Percentiles rank a stretch among this genome's conserved stretches.
These are phyloP conservation scores for Tetramorium bicarinatum DNA, from an alignment of 2,888 invertebrate species.

Conservation along the genomic window DNA sequence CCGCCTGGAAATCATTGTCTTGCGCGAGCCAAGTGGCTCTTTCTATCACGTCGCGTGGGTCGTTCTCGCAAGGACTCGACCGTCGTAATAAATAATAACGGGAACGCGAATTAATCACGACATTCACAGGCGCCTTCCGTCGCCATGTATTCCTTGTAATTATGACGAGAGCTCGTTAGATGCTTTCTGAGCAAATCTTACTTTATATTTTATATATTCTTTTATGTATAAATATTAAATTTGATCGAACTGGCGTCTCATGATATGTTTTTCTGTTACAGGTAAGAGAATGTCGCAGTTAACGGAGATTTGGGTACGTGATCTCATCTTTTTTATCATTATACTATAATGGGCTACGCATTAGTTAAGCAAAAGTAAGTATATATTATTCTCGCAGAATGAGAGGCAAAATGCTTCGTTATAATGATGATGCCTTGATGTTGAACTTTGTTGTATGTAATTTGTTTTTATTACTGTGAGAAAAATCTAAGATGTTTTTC, in stretches of 20 bases:
- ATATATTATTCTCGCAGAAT: background rate
- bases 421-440: background rate
- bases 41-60: slow-evolving; percentile 65
- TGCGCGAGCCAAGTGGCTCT: slow-evolving; percentile 41
- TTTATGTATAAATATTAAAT: background rate
- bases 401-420: background rate
- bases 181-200: slow-evolving; percentile 8
- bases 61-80: slow-evolving; percentile 53
- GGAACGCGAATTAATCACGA: slow-evolving; percentile 64
- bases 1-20: slow-evolving; percentile 64
- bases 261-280: slow-evolving; percentile 54
- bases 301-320: slow-evolving; percentile 9
- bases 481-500: background rate
- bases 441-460: background rate
- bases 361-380: background rate
- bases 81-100: slow-evolving; percentile 65
- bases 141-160: background rate
- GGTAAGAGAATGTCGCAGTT: slow-evolving; percentile 51
- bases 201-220: background rate
- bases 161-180: slow-evolving; percentile 31
- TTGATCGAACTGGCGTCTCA: slow-evolving; percentile 6
- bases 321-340: background rate
- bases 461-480: background rate
- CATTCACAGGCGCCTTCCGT: background rate
- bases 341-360: background rate